Evolutionary conservation across 2,888 invertebrate species (phyloP), one percentile per base, ranked within the genome.

Genomic region (Dinocampus coccinellae): DNA sequence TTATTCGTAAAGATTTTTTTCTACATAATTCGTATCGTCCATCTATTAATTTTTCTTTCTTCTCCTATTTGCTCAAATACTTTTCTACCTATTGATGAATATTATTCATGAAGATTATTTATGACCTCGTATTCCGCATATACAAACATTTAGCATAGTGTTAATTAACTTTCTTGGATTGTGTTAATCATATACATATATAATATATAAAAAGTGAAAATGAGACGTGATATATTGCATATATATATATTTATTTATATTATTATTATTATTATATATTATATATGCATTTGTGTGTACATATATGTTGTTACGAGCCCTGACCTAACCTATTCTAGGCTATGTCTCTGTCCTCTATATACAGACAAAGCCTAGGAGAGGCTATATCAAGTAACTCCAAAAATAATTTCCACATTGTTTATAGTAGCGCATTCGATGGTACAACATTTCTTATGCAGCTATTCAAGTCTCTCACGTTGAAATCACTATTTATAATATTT

Each of bases 321-420:
- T 84, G 84, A 86, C 86, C 85, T 86, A 86, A 86, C 86, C 86
- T 86, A 86, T 86, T 86, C 86, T 85, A 86, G 86, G 86, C 86
- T 86, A 86, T 86, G 86, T 86, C 86, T 86, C 79, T 76, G 81
- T 85, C 79, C 72, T 79, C 75, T 75, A 67, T 69, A 73, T 83
- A 86, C 85, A 86, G 86, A 86, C 86, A 86, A 86, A 86, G 86
- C 86, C 86, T 86, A 86, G 86, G 86, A 86, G 86, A 86, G 86
- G 86, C 86, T 86, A 84, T 83, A 83, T 78, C 85, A 84, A 82
- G 84, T 78, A 74, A 79, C 83, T 80, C 82, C 67, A 68, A 62
- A 62, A 62, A 69, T n/a, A 24, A 39, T 16, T 47, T 6, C 47
- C 16, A 16, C 7, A n/a, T 47, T 16, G 9, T 47, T 6, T 47